Percentiles rank a stretch among this genome's conserved stretches.
Conservation (phyloP, 1,140 invertebrate genomes). For the Hyposmocoma kahamanoa region DNA sequence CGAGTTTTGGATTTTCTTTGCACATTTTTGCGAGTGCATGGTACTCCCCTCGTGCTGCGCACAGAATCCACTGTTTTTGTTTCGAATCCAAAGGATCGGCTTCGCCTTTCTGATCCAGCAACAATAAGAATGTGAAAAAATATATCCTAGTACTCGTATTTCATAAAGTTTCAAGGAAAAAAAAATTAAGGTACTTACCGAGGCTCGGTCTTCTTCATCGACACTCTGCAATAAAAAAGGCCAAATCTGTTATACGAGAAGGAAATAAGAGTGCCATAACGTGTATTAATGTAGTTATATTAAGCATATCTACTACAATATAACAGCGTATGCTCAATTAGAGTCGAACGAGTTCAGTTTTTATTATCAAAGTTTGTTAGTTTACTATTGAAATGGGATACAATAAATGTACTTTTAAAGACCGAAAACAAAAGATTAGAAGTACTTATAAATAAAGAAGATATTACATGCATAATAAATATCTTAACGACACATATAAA, state of each 20-base stretch:
- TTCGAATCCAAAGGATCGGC: constrained; percentile 75
- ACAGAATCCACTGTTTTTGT: constrained; percentile 89
- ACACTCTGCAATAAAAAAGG: constrained; percentile 75
- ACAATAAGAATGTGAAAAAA: constrained; percentile 8
- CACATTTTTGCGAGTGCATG: constrained; percentile 87
- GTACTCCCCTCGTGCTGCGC: constrained; percentile 87
- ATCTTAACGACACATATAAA: constrained; percentile 72
- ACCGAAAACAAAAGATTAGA: constrained; percentile 63
- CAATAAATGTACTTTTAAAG: too few relatives aligned
- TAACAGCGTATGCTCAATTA: too few relatives aligned
- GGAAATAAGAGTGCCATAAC: background rate
- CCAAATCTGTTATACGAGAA: background rate
- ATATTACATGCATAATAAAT: constrained; percentile 73
- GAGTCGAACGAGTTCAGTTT: too few relatives aligned
- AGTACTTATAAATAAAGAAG: constrained; percentile 68
- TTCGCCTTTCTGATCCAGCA: constrained; percentile 54
- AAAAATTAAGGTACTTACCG: constrained; percentile 64
- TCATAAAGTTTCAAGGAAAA: background rate
- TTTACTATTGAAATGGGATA: too few relatives aligned
- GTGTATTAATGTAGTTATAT: constrained; percentile 40
- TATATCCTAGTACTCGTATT: background rate
- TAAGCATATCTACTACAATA: constrained; percentile 30
- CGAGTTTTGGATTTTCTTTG: constrained; percentile 85
- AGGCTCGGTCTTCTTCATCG: constrained; percentile 82
- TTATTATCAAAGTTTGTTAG: too few relatives aligned